Percentiles rank a stretch among this genome's conserved stretches.
Evolutionary conservation across 2,888 invertebrate species (phyloP).

Genomic region (Drosophila rellima): DNA sequence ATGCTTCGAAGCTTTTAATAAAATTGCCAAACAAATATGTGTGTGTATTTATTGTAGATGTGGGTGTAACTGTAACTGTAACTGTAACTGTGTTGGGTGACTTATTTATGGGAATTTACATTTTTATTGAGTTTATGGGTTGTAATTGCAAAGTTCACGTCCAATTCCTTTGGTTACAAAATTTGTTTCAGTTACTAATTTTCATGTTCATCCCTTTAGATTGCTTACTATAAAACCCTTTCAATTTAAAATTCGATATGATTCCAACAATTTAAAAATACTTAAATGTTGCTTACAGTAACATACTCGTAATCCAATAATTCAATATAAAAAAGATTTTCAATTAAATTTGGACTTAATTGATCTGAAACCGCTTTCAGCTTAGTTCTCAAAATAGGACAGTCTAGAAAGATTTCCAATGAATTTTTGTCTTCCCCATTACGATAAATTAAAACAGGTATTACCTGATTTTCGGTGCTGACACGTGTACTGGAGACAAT

Average conservation of each 20-base stretch:
- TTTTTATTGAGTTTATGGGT: constrained; percentile 50
- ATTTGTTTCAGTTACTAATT: constrained; percentile 18
- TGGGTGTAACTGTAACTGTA: constrained; percentile 5
- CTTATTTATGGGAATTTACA: constrained; percentile 58
- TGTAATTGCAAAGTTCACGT: constrained; percentile 43
- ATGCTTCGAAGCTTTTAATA: constrained; percentile 65
- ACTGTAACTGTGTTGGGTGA: constrained; percentile 14
- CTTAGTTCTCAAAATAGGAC: constrained; percentile 18
- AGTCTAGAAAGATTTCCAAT: constrained; percentile 45
- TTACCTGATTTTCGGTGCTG: constrained; percentile 41
- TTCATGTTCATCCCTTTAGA: background rate
- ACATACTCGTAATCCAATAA: background rate
- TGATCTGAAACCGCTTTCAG: constrained; percentile 27
- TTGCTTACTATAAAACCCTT: background rate
- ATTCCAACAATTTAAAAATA: background rate
- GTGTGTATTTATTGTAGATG: constrained; percentile 8
- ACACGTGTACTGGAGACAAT: constrained; percentile 70
- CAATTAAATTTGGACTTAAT: constrained; percentile 8
- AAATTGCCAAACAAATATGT: constrained; percentile 62
- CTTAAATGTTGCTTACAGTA: background rate
- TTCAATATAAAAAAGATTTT: background rate
- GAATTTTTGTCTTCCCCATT: constrained; percentile 47
- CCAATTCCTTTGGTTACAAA: constrained; percentile 19
- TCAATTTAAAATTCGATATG: background rate
- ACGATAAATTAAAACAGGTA: constrained; percentile 50